Evolutionary conservation across 2,797 vertebrate genomes (phyloP), one percentile per base, ranked within the genome.

Genomic region (Coreius guichenoti): DNA sequence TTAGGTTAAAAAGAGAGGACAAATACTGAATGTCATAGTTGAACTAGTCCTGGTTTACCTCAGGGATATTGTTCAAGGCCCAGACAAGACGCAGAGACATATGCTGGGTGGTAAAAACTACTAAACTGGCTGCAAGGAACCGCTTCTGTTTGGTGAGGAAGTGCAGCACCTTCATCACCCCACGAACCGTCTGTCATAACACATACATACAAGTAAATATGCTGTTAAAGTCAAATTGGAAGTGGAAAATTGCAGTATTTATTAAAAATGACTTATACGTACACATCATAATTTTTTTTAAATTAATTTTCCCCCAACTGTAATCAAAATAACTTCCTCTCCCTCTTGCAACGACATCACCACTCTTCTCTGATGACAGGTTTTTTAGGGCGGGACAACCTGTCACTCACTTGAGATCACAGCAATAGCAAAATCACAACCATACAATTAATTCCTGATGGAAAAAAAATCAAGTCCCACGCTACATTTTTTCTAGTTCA

Each of bases 21-120:
- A 36, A 45, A 69, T 54, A 47, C 19, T 4, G 17, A 69, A 39
- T 54, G 5, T 17, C 11, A 77, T 74, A 26, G 21, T 67, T 29
- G 0, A 80, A 69, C 21, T n/a, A 26, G 14, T 51, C 6, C 39
- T 39, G 56, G n/a, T 85, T 61, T 93, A 99, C 98, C 97, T 97
- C 94, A 83, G 68, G 88, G 86, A 96, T 91, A 88, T 99, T 96
- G 84, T 94, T 94, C 82, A 99, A 93, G 85, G 93, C 93, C 98
- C 98, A 99, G 23, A 92, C 89, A 26, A 99, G 93, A 81, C 97
- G 96, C 82, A 99, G 84, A 67, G 96, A 96, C 86, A 95, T 93
- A 0, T 99, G 98, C 47, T 98, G 97, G 36, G 96, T 95, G 68
- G 96, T 96, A 91, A 99, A 99, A 39, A 93, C 93, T 14, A 98